These are phyloP conservation scores for Spea multiplicata DNA, from an alignment of 2,113 vertebrate genomes.

Conservation along the genomic window DNA sequence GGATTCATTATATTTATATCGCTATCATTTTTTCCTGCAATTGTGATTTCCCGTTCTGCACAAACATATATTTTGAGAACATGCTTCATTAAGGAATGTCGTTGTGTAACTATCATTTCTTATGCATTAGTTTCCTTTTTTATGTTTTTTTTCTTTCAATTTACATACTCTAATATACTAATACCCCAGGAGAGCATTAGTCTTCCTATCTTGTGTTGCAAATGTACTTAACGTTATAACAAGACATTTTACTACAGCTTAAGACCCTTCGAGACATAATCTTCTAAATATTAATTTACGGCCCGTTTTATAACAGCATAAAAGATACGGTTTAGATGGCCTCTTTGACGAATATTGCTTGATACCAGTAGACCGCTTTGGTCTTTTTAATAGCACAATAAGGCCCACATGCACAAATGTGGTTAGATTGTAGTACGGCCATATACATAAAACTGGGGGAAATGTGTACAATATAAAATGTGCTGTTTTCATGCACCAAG, in stretches of 20 bases:
- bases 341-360: neutral
- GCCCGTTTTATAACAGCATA: neutral
- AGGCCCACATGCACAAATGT: too few species aligned
- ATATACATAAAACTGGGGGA: too few species aligned
- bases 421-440: too few species aligned
- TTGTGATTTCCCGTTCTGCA: neutral
- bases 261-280: neutral
- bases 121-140: too few species aligned
- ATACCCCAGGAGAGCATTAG: neutral
- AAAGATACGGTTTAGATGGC: neutral
- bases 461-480: too few species aligned
- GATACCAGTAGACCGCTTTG: neutral
- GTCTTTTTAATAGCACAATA: too few species aligned
- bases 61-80: neutral
- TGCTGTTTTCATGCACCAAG: too few species aligned
- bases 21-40: neutral
- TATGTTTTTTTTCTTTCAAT: neutral
- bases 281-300: conserved; percentile 1
- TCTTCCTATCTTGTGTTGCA: neutral
- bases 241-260: neutral
- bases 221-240: neutral
- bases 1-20: neutral
- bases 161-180: neutral
- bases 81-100: neutral
- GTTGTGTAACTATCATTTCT: neutral